Evolutionary conservation across 2,113 vertebrate genomes (phyloP).

Genomic region (Strix uralensis): DNA sequence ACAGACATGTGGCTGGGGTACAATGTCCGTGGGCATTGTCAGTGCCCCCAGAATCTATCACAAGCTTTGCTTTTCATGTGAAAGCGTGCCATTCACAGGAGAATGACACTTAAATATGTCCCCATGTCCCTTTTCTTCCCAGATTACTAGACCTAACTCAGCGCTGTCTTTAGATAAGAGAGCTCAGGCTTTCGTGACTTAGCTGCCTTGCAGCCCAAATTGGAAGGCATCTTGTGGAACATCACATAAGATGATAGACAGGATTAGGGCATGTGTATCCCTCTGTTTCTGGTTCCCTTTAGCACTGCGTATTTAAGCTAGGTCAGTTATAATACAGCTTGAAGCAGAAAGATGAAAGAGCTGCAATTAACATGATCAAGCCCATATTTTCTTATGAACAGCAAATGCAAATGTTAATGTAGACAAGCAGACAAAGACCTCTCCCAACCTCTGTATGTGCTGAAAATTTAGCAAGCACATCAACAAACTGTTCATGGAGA

Average conservation of each 20-base stretch:
- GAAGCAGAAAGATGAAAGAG: conserved; percentile 40
- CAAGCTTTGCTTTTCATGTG: not conserved
- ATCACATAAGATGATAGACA: not conserved
- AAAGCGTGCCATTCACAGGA: not conserved
- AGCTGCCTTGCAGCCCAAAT: not conserved
- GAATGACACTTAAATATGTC: not conserved
- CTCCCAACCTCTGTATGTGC: not conserved
- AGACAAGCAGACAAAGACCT: conserved; percentile 20
- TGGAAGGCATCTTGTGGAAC: not conserved
- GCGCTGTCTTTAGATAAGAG: not conserved
- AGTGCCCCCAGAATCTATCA: not conserved
- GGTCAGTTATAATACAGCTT: conserved; percentile 14
- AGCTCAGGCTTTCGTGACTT: not conserved
- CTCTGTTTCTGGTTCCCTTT: not conserved
- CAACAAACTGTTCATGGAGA: not conserved
- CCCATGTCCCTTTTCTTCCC: not conserved
- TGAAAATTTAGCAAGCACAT: conserved; percentile 36
- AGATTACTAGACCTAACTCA: not conserved
- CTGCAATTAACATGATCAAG: conserved; percentile 36
- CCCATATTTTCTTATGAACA: not conserved
- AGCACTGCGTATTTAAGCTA: not conserved
- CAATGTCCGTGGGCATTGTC: not conserved
- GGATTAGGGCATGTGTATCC: not conserved
- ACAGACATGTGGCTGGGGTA: not conserved
- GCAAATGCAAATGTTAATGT: conserved; percentile 21